Conservation (phyloP, 2,797 vertebrate genomes). For the Steatocranus sp. region DNA sequence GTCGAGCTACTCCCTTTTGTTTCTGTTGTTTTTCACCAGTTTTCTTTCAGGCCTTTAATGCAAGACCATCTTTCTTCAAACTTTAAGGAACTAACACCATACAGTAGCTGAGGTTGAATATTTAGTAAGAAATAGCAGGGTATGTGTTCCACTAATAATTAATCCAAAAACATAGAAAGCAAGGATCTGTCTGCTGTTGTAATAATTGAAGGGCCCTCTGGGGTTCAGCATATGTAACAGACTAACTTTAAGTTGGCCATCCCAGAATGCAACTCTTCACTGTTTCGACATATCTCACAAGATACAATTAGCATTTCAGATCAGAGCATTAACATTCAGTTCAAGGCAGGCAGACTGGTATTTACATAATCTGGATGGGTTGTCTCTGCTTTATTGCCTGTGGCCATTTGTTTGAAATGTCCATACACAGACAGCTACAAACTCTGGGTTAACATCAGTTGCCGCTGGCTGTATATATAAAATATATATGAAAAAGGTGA, state of each 20-base stretch:
- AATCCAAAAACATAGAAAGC: not conserved
- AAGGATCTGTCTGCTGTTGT: not conserved
- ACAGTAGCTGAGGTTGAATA: not conserved
- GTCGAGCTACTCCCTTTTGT: constrained; percentile 7
- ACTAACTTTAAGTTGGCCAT: constrained; percentile 30
- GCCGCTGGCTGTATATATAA: not conserved
- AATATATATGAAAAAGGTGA: not conserved
- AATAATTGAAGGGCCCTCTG: constrained; percentile 12
- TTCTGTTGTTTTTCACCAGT: constrained; percentile 18
- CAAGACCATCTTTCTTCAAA: not conserved
- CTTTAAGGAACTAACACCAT: not conserved
- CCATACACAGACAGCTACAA: constrained; percentile 50
- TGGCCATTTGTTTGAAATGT: constrained; percentile 69
- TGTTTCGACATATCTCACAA: constrained; percentile 57
- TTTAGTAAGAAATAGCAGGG: not conserved
- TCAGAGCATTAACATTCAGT: constrained; percentile 70
- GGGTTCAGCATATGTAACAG: constrained; percentile 24
- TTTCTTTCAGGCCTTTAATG: not conserved
- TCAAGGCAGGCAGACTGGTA: constrained; percentile 61
- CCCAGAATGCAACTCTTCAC: constrained; percentile 48
- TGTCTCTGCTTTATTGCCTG: constrained; percentile 56
- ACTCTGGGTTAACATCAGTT: constrained; percentile 46
- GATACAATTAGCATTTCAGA: constrained; percentile 72
- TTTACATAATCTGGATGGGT: constrained; percentile 74
- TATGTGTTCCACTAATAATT: not conserved